These are phyloP conservation scores for Syrmaticus mikado DNA, from an alignment of 2,113 vertebrate genomes.

Conservation along the genomic window DNA sequence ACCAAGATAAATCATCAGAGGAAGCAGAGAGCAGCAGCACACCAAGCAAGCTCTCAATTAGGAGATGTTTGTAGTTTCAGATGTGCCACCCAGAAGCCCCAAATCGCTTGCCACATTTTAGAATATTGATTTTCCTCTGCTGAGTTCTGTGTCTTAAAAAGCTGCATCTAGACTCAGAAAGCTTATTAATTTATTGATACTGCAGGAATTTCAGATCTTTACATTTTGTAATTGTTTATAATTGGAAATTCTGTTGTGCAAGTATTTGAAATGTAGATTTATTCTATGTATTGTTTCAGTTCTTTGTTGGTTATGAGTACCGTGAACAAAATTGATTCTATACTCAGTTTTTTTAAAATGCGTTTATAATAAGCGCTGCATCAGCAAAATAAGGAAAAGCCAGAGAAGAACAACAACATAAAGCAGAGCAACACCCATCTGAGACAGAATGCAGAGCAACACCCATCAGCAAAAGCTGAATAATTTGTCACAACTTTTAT, in stretches of 20 bases:
- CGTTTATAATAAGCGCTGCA: neutral
- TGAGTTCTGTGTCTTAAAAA: neutral
- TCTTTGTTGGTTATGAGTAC: neutral
- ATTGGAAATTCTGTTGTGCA: neutral
- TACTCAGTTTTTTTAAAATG: neutral
- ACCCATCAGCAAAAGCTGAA: neutral
- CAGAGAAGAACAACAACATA: neutral
- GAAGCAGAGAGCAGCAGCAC: neutral
- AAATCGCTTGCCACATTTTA: neutral
- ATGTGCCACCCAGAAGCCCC: neutral
- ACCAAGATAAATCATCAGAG: neutral
- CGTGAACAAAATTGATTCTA: neutral
- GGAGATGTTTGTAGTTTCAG: neutral
- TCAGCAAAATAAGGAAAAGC: neutral
- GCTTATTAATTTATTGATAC: neutral
- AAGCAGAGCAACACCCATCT: neutral
- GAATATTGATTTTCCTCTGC: neutral
- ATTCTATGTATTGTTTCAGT: neutral
- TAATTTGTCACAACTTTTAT: neutral
- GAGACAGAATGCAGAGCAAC: conserved; percentile 8
- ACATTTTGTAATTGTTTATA: neutral
- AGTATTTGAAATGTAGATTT: neutral
- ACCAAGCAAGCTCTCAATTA: neutral
- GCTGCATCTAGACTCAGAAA: neutral
- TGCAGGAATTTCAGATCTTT: neutral